Percentiles rank a stretch among this genome's conserved stretches.
These are phyloP conservation scores for Apocheima hispidaria DNA, from an alignment of 2,888 invertebrate species.

Conservation along the genomic window DNA sequence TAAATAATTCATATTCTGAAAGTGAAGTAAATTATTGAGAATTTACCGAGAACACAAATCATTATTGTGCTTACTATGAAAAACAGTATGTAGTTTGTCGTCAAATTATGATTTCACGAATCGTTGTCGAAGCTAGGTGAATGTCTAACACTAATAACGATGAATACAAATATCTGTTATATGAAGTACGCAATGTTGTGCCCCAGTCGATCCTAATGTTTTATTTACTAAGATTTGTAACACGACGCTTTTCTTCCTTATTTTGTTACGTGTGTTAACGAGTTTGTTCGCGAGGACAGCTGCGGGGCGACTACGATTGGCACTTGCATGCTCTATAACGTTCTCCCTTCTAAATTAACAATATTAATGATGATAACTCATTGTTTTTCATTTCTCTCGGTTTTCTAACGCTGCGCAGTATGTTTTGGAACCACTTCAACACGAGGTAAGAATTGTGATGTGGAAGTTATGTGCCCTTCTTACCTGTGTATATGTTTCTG, in stretches of 20 bases:
- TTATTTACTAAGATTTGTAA: slow-evolving; percentile 77
- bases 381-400: slow-evolving; percentile 89
- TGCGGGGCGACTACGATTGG: slow-evolving; percentile 48
- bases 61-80: not conserved
- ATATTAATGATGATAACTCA: slow-evolving; percentile 76
- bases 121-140: slow-evolving; percentile 30
- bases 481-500: slow-evolving; percentile 33
- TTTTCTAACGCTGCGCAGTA: slow-evolving; percentile 95
- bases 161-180: slow-evolving; percentile 53
- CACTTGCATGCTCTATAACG: slow-evolving; percentile 74
- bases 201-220: slow-evolving; percentile 89
- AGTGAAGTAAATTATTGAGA: not conserved
- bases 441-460: slow-evolving; percentile 94
- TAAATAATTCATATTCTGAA: not conserved
- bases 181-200: slow-evolving; percentile 92
- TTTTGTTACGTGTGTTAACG: slow-evolving; percentile 61
- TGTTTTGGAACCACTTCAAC: slow-evolving; percentile 99
- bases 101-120: slow-evolving; percentile 35
- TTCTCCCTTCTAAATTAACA: slow-evolving; percentile 71
- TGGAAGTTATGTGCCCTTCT: slow-evolving; percentile 36
- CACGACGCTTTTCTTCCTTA: slow-evolving; percentile 73
- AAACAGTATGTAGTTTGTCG: not conserved
- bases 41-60: not conserved
- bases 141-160: slow-evolving; percentile 36
- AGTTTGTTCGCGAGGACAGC: not conserved